Evolutionary conservation across 2,113 vertebrate species (phyloP).

Genomic region (Ceyx margarethae): DNA sequence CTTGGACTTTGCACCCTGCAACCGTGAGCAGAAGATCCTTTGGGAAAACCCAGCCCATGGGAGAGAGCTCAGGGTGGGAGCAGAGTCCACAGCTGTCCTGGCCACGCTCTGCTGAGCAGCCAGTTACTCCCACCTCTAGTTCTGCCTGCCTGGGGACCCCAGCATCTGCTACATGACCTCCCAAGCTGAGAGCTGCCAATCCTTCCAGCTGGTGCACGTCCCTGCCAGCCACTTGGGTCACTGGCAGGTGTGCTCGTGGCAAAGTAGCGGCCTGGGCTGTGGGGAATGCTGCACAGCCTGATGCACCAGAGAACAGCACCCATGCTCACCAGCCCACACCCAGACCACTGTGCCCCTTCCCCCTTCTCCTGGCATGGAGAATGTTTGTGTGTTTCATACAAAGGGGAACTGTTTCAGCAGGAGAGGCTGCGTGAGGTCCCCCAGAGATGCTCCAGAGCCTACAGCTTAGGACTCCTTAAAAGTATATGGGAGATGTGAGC

Average conservation of each 20-base stretch:
- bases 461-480: neutral
- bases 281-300: neutral
- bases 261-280: neutral
- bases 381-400: rapidly evolving
- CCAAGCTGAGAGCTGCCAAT: neutral
- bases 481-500: rapidly evolving
- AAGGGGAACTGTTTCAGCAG: neutral
- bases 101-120: neutral
- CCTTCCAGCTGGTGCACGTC: neutral
- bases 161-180: neutral
- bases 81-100: rapidly evolving
- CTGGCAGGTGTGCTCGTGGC: neutral
- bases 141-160: neutral
- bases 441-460: rapidly evolving
- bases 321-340: rapidly evolving
- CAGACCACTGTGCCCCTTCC: rapidly evolving
- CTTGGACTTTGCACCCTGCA: neutral
- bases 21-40: neutral
- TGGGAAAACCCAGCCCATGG: neutral
- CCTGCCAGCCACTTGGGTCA: neutral
- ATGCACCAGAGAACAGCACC: neutral
- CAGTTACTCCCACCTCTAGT: neutral
- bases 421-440: neutral
- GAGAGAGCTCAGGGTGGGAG: neutral
- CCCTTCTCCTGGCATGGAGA: neutral